Percentiles rank a stretch among this genome's conserved stretches.
phyloP scores from a whole-genome alignment of 2,113 vertebrate species.

The Vidua chalybeata region DNA sequence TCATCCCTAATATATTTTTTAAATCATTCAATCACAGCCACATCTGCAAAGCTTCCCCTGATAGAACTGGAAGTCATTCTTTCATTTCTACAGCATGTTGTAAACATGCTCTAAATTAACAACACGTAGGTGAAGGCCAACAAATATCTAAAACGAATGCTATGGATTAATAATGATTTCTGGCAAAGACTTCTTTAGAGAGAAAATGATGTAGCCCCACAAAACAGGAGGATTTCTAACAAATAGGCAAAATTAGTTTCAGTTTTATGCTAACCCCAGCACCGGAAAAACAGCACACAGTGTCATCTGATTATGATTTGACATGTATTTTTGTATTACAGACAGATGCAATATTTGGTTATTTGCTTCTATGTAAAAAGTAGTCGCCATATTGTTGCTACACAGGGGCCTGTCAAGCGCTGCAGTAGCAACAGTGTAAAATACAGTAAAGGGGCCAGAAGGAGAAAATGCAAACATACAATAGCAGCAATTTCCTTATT shows the following conservation, averaged over 20 bases:
- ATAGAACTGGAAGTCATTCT: slow-evolving; percentile 13
- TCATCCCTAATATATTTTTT: not conserved
- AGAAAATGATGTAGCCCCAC: slow-evolving; percentile 22
- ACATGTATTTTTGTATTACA: slow-evolving; percentile 7
- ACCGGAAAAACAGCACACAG: slow-evolving; percentile 26
- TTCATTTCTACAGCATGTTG: slow-evolving; percentile 16
- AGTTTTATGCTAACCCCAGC: slow-evolving; percentile 26
- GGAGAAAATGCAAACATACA: slow-evolving; percentile 54
- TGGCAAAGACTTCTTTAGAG: not conserved
- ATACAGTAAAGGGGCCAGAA: slow-evolving; percentile 65
- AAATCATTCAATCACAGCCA: not conserved
- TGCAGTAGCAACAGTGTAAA: slow-evolving; percentile 82
- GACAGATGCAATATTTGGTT: slow-evolving; percentile 70
- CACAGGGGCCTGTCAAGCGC: slow-evolving; percentile 84
- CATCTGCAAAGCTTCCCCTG: slow-evolving; percentile 27
- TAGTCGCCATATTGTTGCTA: slow-evolving; percentile 83
- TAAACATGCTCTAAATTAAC: slow-evolving; percentile 1
- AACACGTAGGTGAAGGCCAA: not conserved
- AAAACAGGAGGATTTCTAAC: slow-evolving; percentile 18
- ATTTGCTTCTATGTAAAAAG: slow-evolving; percentile 74
- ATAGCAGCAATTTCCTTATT: slow-evolving; percentile 53
- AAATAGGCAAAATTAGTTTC: slow-evolving; percentile 31
- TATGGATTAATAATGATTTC: not conserved
- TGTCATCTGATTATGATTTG: slow-evolving; percentile 12
- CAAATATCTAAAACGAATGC: not conserved